A percentile compares a stretch with the other conserved stretches of the same genome.
Evolutionary conservation across 2,113 vertebrate genomes (phyloP).

Genomic region (Triplophysa siluroides): DNA sequence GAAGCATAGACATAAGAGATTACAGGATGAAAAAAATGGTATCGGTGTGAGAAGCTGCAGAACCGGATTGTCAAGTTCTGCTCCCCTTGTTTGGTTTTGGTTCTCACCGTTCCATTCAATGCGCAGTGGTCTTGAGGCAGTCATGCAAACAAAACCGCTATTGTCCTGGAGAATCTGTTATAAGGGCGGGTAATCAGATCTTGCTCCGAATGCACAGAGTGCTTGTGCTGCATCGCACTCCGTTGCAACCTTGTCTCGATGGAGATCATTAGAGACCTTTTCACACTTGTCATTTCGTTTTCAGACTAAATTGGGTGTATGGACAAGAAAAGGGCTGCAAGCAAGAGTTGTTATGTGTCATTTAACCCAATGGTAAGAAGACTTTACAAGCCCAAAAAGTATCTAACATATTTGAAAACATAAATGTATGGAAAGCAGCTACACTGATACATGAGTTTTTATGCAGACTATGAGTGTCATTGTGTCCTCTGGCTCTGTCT

Average conservation of each 20-base stretch:
- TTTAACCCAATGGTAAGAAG: not conserved
- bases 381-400: too few species aligned
- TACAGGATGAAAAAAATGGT: constrained; percentile 32
- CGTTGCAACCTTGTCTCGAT: constrained; percentile 51
- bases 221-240: constrained; percentile 47
- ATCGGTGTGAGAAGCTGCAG: constrained; percentile 54
- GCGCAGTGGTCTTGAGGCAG: constrained; percentile 68
- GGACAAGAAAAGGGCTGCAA: too few species aligned
- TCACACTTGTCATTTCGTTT: not conserved
- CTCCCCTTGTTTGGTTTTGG: constrained; percentile 60
- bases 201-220: not conserved
- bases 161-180: constrained; percentile 67
- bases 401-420: too few species aligned
- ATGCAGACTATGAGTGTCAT: too few species aligned
- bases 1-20: constrained; percentile 46
- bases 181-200: constrained; percentile 69
- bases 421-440: too few species aligned
- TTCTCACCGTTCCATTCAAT: constrained; percentile 64
- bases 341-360: too few species aligned
- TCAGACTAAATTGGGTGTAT: not conserved
- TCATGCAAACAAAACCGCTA: constrained; percentile 69
- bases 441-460: too few species aligned
- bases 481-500: not conserved
- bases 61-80: constrained; percentile 74
- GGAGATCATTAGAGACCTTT: not conserved